Evolutionary conservation across 1,140 invertebrate genomes (phyloP).

Genomic region (Andricus grossulariae): DNA sequence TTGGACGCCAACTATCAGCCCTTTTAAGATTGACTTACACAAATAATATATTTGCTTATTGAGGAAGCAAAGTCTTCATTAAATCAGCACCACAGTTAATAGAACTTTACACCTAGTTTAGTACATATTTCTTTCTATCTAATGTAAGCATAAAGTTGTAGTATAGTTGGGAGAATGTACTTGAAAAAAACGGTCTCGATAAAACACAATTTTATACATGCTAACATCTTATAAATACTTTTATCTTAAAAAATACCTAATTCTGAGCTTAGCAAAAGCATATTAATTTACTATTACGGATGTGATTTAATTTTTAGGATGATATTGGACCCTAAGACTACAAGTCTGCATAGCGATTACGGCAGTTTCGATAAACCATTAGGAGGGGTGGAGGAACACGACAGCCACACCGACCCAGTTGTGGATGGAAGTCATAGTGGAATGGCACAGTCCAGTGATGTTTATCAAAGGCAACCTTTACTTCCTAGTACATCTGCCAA

Average conservation of each 20-base stretch:
- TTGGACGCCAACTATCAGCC: too few species aligned
- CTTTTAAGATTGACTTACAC: too few species aligned
- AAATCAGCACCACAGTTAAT: slow-evolving; percentile 18
- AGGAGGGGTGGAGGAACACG: slow-evolving; percentile 65
- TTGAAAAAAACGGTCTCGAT: too few species aligned
- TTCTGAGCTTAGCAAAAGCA: too few species aligned
- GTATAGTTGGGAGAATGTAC: too few species aligned
- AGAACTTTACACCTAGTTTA: not conserved
- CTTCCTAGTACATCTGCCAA: slow-evolving; percentile 70
- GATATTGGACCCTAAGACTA: slow-evolving; percentile 77
- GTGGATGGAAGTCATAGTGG: slow-evolving; percentile 71
- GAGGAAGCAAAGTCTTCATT: not conserved
- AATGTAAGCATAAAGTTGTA: not conserved
- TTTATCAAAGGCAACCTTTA: slow-evolving; percentile 76
- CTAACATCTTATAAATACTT: too few species aligned
- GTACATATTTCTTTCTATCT: not conserved
- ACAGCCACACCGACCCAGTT: slow-evolving; percentile 67
- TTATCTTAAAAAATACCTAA: too few species aligned
- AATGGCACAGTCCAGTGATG: slow-evolving; percentile 74
- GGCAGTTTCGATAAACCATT: slow-evolving; percentile 75
- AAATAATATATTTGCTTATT: too few species aligned
- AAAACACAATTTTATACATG: too few species aligned
- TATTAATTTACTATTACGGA: not conserved
- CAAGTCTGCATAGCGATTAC: slow-evolving; percentile 76
- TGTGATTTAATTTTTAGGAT: slow-evolving; percentile 67